phyloP scores from a whole-genome alignment of 2,797 vertebrate species.

The Platalea minor region DNA sequence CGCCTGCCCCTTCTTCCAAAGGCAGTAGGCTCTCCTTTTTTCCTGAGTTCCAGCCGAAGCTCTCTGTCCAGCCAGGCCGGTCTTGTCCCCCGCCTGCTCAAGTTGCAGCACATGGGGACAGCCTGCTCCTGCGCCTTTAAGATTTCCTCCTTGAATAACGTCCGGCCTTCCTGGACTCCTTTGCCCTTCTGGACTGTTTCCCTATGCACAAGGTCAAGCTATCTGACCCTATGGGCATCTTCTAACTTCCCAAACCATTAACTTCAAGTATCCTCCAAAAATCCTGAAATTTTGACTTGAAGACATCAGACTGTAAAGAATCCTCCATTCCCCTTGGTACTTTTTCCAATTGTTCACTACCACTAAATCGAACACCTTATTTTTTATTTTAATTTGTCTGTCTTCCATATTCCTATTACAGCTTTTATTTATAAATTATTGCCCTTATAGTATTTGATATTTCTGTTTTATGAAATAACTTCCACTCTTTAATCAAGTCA shows the following conservation, averaged over 20 bases:
- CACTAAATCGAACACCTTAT: neutral
- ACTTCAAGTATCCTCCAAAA: neutral
- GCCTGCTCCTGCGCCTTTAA: no score
- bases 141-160: no score
- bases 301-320: neutral
- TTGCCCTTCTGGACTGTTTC: no score
- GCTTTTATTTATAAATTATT: neutral
- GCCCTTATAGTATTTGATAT: neutral
- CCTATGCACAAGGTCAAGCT: neutral
- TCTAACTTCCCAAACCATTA: neutral
- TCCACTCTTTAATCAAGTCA: neutral
- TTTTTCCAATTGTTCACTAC: neutral
- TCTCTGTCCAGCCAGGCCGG: no score
- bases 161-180: no score
- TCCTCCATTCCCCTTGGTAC: neutral
- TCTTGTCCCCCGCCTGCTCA: no score
- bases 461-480: neutral
- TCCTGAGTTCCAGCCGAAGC: no score
- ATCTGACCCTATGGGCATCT: neutral
- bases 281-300: neutral
- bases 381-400: neutral
- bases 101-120: no score
- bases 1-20: no score
- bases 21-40: no score
- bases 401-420: neutral